Evolutionary conservation across 2,113 vertebrate species (phyloP).

Genomic region (Pituophis catenifer): DNA sequence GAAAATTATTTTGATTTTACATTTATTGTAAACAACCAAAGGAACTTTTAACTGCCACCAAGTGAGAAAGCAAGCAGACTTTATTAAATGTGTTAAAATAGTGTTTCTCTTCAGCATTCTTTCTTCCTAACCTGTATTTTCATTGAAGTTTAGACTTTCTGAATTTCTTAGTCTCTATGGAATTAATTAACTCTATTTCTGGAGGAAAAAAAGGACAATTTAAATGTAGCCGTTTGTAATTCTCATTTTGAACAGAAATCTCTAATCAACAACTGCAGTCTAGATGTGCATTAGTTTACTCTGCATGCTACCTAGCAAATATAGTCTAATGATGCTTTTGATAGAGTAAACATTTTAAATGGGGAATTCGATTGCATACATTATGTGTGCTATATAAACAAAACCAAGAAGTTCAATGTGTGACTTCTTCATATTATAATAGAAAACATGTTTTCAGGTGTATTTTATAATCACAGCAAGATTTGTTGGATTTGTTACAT

Average conservation of each 20-base stretch:
- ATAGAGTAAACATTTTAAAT: conserved; percentile 57
- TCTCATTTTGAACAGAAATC: conserved; percentile 61
- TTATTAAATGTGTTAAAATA: neutral
- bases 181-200: conserved; percentile 66
- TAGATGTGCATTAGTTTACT: conserved; percentile 41
- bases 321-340: conserved; percentile 50
- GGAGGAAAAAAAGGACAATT: conserved; percentile 37
- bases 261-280: conserved; percentile 62
- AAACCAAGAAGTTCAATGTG: conserved; percentile 38
- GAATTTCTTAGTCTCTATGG: conserved; percentile 52
- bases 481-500: neutral
- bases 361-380: conserved; percentile 18
- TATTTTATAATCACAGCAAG: neutral
- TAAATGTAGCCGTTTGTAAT: conserved; percentile 52
- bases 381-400: conserved; percentile 16
- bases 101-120: neutral
- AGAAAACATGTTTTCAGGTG: neutral
- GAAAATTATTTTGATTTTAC: conserved; percentile 22
- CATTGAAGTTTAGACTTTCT: conserved; percentile 47
- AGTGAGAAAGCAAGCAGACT: neutral
- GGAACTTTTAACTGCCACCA: conserved; percentile 22
- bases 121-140: conserved; percentile 46
- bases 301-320: conserved; percentile 43
- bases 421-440: conserved; percentile 22
- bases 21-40: conserved; percentile 13